Evolutionary conservation across 2,113 vertebrate species (phyloP).

Genomic region (Narcine bancroftii): DNA sequence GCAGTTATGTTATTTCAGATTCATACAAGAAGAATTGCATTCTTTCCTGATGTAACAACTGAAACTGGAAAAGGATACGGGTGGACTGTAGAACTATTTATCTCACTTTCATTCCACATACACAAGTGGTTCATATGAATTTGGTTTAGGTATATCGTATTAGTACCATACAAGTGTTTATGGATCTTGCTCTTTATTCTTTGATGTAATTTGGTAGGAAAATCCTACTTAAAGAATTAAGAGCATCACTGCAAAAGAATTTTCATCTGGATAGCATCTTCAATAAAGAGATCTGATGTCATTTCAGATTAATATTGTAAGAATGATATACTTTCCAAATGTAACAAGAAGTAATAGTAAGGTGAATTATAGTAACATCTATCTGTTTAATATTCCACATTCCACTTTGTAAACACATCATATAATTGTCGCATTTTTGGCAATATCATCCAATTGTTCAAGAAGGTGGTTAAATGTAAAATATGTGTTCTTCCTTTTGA

Average conservation of each 20-base stretch:
- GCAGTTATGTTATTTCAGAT: too few species aligned
- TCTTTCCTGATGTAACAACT: too few species aligned
- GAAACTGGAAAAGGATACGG: too few species aligned
- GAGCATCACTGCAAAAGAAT: neutral
- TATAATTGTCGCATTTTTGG: neutral
- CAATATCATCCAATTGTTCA: neutral
- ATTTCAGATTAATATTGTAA: neutral
- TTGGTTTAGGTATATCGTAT: neutral
- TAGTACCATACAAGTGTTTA: neutral
- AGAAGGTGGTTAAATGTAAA: neutral
- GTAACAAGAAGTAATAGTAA: neutral
- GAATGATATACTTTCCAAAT: constrained; percentile 1
- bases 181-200: neutral
- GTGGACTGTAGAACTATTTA: too few species aligned
- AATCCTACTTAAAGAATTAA: constrained; percentile 12
- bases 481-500: neutral
- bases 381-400: neutral
- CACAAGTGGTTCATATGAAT: neutral
- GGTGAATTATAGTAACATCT: neutral
- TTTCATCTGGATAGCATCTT: constrained; percentile 21
- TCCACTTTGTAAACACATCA: neutral
- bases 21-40: too few species aligned
- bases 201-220: neutral
- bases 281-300: neutral
- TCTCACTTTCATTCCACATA: too few species aligned